These are phyloP conservation scores for Apus apus DNA, from an alignment of 2,113 vertebrate genomes.

Conservation along the genomic window DNA sequence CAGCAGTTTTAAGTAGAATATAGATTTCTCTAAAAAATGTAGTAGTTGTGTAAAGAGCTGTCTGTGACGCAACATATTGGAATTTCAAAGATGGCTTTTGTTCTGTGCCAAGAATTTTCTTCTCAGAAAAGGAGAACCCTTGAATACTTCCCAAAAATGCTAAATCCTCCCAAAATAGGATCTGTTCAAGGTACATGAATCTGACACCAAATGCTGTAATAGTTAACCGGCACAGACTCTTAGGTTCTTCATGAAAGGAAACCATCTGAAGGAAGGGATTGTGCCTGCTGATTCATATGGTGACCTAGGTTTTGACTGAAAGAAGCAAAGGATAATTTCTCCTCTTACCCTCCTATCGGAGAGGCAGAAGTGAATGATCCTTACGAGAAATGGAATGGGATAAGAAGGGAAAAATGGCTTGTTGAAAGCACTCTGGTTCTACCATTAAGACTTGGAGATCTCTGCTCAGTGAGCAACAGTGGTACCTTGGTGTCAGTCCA, in stretches of 20 bases:
- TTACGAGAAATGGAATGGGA: neutral
- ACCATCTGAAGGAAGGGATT: neutral
- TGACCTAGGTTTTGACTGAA: neutral
- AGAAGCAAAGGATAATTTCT: neutral
- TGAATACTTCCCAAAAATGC: neutral
- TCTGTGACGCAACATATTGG: neutral
- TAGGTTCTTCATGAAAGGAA: neutral
- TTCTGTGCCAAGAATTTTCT: neutral
- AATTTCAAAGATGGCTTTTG: neutral
- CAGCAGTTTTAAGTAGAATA: neutral
- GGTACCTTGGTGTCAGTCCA: neutral
- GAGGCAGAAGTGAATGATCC: neutral
- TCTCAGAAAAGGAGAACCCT: neutral
- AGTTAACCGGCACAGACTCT: neutral
- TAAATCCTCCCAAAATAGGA: neutral
- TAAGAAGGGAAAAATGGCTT: neutral
- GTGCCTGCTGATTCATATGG: neutral
- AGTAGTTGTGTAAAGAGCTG: neutral
- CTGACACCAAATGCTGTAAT: neutral
- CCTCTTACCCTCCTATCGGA: neutral
- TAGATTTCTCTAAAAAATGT: neutral
- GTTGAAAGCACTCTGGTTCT: neutral
- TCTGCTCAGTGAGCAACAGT: neutral
- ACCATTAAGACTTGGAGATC: neutral
- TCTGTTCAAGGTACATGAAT: neutral